Base-by-base conservation (phyloP, 2,888 invertebrate species). In the Plagodis dolabraria region DNA sequence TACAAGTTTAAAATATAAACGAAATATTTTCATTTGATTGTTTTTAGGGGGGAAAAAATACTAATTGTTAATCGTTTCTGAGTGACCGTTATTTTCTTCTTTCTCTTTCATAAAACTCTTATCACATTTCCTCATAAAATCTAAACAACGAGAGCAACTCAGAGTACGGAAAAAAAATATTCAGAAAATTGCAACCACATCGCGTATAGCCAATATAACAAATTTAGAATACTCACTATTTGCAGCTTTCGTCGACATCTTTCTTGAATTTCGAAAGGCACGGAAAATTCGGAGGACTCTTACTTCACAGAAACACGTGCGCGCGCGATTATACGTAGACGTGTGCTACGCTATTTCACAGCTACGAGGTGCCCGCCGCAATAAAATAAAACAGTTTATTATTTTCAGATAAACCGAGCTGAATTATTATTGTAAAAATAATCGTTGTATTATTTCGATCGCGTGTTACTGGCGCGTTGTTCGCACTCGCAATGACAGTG, bases 391-490 rank as follows among this genome's bases (percentile, higher is more conserved):
- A 72, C 71, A 64, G 65, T 78, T 72, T 77, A 78, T 75, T 74
- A 76, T 76, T 76, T 67, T 74, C 69, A 77, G 75, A 74, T 71
- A 69, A 68, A 52, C 71, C 72, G 67, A 72, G 77, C 82, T 80
- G 75, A 74, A 69, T 66, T 53, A 71, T 69, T 49, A 46, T 59
- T 67, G 66, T 66, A 66, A 60, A 63, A 69, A 63, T 57, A 57
- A 61, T 53, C 53, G 60, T 53, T 63, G 68, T 72, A 64, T 72
- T 63, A 52, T 68, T 70, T 68, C 51, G 64, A 70, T 70, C 84
- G 81, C 88, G 89, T 84, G 83, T 77, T 83, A 64, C 68, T 76
- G 64, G 82, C 77, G 75, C 86, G 76, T 75, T 75, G 77, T 71
- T 69, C 80, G 59, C 74, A 83, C 82, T 78, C 57, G 72, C 77